Evolutionary conservation across 2,113 vertebrate genomes (phyloP).

Genomic region (Parus major): DNA sequence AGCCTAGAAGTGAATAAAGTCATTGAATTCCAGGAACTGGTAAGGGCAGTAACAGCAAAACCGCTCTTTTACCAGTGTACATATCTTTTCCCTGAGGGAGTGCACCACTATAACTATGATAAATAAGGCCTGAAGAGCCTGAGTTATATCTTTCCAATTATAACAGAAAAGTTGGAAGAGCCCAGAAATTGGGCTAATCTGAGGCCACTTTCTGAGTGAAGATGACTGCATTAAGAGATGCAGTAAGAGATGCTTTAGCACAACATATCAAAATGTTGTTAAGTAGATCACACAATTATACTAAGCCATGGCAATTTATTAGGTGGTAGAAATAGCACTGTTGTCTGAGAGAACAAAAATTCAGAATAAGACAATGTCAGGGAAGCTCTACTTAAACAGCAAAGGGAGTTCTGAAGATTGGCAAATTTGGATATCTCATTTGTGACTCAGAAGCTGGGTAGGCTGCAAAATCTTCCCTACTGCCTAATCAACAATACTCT

Average conservation of each 20-base stretch:
- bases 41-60: not conserved
- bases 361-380: not conserved
- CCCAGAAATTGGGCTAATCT: not conserved
- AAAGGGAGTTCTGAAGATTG: not conserved
- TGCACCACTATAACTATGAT: not conserved
- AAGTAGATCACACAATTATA: not conserved
- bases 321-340: not conserved
- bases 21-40: conserved; percentile 4
- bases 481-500: not conserved
- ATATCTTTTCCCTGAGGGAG: not conserved
- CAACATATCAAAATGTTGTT: accelerated
- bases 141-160: not conserved
- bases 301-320: not conserved
- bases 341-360: not conserved
- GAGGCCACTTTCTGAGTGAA: not conserved
- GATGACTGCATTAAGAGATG: not conserved
- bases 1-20: not conserved
- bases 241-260: not conserved
- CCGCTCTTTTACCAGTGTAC: not conserved
- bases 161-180: not conserved
- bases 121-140: not conserved
- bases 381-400: not conserved
- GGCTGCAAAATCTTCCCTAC: not conserved
- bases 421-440: not conserved
- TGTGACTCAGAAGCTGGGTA: not conserved